Base-by-base conservation (phyloP, 2,888 invertebrate species). In the Hipparchia semele region DNA sequence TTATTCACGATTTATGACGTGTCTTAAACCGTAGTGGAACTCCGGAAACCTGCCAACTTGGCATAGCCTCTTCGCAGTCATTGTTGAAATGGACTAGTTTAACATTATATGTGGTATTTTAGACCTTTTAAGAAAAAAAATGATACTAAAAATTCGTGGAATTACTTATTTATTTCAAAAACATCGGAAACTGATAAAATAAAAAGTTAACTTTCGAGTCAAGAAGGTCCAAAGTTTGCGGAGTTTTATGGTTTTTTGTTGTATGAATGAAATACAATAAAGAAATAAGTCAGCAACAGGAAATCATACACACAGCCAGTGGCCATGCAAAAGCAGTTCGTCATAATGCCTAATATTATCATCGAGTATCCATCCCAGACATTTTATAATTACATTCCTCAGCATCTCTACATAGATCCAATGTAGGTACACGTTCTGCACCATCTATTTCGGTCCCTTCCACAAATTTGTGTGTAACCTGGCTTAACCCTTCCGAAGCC, bases 391-490 rank as follows among this genome's bases (percentile, higher is more conserved):
- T 45, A 67, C 46, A 67, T 67, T 54, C 39, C 45, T 6, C 13
- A 46, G 46, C 58, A 58, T 56, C 67, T 8, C 39, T 3, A 54
- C 39, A n/a, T n/a, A 62, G 39, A 13, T 13, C 67, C 23, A 49
- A 39, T 59, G 56, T 59, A 33, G 5, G 9, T 33, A 68, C 59
- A 45, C n/a, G 60, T 33, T n/a, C 59, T 60, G 59, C 59, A 1
- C 39, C 56, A 69, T 51, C 39, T 54, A 51, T 53, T 59, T 62
- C 61, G 46, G 33, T 72, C 61, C 66, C 68, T 13, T 59, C 71
- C 70, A 68, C 78, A 61, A 69, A 61, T 81, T 75, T 80, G 81
- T 78, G 81, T 80, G 80, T 74, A 76, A 80, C 83, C 83, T 83
- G 78, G 74, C 81, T 81, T 83, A 83, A 84, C 78, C 71, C 76